Evolutionary conservation across 2,888 invertebrate genomes (phyloP).

Genomic region (Drosophila ustulata): DNA sequence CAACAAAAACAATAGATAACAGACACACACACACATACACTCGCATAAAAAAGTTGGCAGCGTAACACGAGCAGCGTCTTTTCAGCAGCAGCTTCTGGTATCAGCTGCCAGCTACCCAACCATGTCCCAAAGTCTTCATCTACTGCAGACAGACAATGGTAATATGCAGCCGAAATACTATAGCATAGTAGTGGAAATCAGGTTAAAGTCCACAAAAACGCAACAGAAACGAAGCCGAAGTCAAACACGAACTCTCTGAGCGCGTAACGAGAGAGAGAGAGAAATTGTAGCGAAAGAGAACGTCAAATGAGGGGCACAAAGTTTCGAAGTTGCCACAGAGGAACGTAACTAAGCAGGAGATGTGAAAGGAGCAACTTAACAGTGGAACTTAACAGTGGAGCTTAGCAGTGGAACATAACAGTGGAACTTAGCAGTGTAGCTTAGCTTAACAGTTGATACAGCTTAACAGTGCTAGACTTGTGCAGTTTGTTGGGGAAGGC

Average conservation of each 20-base stretch:
- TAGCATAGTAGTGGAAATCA: conserved; percentile 38
- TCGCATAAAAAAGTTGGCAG: conserved; percentile 54
- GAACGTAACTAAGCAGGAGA: not conserved
- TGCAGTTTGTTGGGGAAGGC: not conserved
- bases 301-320: not conserved
- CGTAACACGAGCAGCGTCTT: conserved; percentile 21
- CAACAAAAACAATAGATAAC: conserved; percentile 51
- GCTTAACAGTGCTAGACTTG: not conserved
- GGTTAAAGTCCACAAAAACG: conserved; percentile 69
- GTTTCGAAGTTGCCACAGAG: conserved; percentile 13
- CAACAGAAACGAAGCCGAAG: conserved; percentile 35
- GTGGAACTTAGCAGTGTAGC: not conserved
- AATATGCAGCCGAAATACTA: conserved; percentile 34
- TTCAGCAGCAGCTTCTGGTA: conserved; percentile 1
- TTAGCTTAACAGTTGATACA: not conserved
- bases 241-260: not conserved
- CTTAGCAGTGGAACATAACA: not conserved
- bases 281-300: not conserved
- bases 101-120: not conserved
- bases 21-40: not conserved
- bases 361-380: not conserved
- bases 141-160: conserved; percentile 40
- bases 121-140: not conserved
- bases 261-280: not conserved
- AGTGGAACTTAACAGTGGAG: not conserved